phyloP scores from a whole-genome alignment of 2,888 invertebrate species.

The Dolomedes plantarius region DNA sequence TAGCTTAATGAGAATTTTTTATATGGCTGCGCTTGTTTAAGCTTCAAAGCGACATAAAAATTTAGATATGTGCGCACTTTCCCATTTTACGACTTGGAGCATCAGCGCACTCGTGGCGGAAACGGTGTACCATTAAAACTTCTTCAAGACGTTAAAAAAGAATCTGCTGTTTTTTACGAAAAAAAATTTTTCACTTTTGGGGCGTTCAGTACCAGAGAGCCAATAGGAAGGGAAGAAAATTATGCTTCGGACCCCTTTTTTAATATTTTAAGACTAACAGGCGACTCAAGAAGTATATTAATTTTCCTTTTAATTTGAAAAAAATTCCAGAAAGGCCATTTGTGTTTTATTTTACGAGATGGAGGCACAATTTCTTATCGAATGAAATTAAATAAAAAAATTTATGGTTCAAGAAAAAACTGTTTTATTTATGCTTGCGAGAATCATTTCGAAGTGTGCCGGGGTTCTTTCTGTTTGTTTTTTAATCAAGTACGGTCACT shows the following conservation, averaged over 20 bases:
- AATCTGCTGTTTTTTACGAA: constrained; percentile 31
- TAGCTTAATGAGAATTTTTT: constrained; percentile 65
- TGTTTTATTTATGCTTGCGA: constrained; percentile 8
- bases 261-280: constrained; percentile 60
- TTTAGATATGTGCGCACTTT: constrained; percentile 68
- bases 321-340: constrained; percentile 50
- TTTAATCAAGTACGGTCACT: background rate
- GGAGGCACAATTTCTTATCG: constrained; percentile 50
- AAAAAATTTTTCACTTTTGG: constrained; percentile 31
- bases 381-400: constrained; percentile 48
- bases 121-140: constrained; percentile 64
- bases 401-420: constrained; percentile 14
- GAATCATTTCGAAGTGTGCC: background rate
- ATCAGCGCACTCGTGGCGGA: constrained; percentile 40
- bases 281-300: constrained; percentile 64
- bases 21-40: constrained; percentile 50
- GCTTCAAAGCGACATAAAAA: constrained; percentile 62
- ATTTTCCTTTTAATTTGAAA: constrained; percentile 65
- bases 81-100: constrained; percentile 51
- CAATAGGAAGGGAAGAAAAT: constrained; percentile 54
- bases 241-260: constrained; percentile 61
- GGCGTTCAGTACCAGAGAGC: constrained; percentile 49
- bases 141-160: constrained; percentile 67
- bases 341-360: constrained; percentile 57
- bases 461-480: background rate